Evolutionary conservation across 2,113 vertebrate genomes (phyloP).

Genomic region (Thamnaconus septentrionalis): DNA sequence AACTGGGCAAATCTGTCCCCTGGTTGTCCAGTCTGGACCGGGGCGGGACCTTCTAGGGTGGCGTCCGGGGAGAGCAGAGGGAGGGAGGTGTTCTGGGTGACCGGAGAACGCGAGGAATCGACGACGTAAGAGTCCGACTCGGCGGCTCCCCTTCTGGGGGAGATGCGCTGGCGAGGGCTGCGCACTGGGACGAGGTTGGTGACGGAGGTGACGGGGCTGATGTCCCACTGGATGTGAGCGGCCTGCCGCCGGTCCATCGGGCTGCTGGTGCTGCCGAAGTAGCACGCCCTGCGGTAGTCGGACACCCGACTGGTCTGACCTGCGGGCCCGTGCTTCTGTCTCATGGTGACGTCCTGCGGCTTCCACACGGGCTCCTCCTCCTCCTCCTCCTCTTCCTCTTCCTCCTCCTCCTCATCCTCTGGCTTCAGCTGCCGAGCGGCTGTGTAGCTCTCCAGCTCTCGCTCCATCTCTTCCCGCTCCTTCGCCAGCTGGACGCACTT

Average conservation of each 20-base stretch:
- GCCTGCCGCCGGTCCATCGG: conserved; percentile 66
- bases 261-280: conserved; percentile 80
- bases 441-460: conserved; percentile 63
- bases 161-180: conserved; percentile 39
- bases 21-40: conserved; percentile 26
- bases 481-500: conserved; percentile 70
- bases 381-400: conserved; percentile 23
- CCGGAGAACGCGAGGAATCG: conserved; percentile 53
- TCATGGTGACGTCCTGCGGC: conserved; percentile 71
- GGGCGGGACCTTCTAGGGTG: conserved; percentile 31
- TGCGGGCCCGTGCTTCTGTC: conserved; percentile 63
- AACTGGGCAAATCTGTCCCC: conserved; percentile 20
- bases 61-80: conserved; percentile 53
- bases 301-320: conserved; percentile 64
- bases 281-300: conserved; percentile 76
- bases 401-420: conserved; percentile 30
- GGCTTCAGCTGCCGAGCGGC: conserved; percentile 29
- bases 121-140: conserved; percentile 42
- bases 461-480: conserved; percentile 73
- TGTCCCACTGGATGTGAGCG: conserved; percentile 74
- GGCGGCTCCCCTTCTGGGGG: conserved; percentile 17
- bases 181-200: conserved; percentile 66
- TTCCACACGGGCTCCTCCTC: conserved; percentile 72
- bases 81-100: conserved; percentile 70
- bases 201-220: conserved; percentile 75